phyloP scores from a whole-genome alignment of 2,888 invertebrate species.

The Hirtodrosophila histrioides region DNA sequence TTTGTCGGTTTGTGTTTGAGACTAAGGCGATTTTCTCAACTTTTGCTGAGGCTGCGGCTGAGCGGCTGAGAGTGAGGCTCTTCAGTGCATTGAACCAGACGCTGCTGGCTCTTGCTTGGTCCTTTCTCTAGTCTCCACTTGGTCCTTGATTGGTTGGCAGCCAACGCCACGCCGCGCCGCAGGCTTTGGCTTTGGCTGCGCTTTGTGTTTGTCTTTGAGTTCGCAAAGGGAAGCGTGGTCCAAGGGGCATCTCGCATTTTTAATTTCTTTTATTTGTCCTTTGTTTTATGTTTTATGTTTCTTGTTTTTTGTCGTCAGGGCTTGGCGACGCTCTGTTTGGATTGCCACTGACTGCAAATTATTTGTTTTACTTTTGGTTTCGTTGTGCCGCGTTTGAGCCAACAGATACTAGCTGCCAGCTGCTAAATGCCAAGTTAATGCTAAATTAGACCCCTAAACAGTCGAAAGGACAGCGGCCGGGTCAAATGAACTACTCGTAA shows the following conservation, averaged over 20 bases:
- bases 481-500: slow-evolving; percentile 52
- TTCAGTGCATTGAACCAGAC: slow-evolving; percentile 72
- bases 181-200: slow-evolving; percentile 55
- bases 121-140: slow-evolving; percentile 13
- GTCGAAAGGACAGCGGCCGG: neutral
- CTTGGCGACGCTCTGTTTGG: slow-evolving; percentile 1
- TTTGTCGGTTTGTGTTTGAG: slow-evolving; percentile 33
- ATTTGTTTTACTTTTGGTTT: slow-evolving; percentile 75
- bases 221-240: slow-evolving; percentile 33
- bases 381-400: slow-evolving; percentile 23
- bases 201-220: slow-evolving; percentile 55
- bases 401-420: slow-evolving; percentile 32
- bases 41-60: slow-evolving; percentile 51
- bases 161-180: slow-evolving; percentile 38
- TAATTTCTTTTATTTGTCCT: slow-evolving; percentile 74
- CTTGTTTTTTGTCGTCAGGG: slow-evolving; percentile 22
- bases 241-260: slow-evolving; percentile 49
- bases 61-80: slow-evolving; percentile 13
- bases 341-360: slow-evolving; percentile 61
- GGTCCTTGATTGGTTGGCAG: slow-evolving; percentile 64
- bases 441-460: slow-evolving; percentile 56
- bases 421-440: slow-evolving; percentile 74
- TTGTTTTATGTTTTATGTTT: slow-evolving; percentile 37
- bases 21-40: slow-evolving; percentile 67
- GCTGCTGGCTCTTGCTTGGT: slow-evolving; percentile 12